Conservation (phyloP, 2,797 vertebrate species). For the Enteromius treurensis region DNA sequence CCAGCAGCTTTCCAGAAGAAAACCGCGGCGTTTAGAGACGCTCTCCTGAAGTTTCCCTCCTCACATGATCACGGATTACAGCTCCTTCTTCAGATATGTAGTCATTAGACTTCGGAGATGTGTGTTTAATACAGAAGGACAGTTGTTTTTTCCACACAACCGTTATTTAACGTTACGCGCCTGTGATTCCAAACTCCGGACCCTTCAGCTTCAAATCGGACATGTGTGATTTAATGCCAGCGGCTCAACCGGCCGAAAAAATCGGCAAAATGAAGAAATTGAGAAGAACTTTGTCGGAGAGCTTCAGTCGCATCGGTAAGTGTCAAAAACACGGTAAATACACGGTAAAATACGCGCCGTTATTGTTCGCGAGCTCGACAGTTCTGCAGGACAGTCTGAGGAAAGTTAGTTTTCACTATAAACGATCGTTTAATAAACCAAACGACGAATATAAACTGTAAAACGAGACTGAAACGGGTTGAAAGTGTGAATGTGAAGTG, state of each 20-base stretch:
- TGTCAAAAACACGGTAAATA: conserved; percentile 5
- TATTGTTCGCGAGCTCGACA: background rate
- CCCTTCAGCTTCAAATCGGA: background rate
- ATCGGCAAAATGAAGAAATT: conserved; percentile 97
- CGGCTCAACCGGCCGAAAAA: conserved; percentile 84
- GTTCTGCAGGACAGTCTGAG: background rate
- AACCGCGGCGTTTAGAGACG: conserved; percentile 9
- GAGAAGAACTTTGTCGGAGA: conserved; percentile 97
- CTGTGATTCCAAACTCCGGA: conserved; percentile 14
- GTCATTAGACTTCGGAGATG: conserved; percentile 16
- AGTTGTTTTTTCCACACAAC: conserved; percentile 61
- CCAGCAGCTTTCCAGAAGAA: conserved; percentile 66
- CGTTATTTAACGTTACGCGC: conserved; percentile 52
- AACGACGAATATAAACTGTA: too few species aligned
- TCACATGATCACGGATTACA: conserved; percentile 18
- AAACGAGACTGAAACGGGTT: background rate
- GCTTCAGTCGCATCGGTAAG: conserved; percentile 94
- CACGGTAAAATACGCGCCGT: background rate
- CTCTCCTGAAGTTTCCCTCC: conserved; percentile 6
- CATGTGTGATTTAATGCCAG: conserved; percentile 89
- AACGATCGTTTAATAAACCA: background rate
- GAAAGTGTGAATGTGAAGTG: background rate
- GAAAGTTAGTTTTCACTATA: conserved; percentile 11
- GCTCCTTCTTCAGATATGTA: conserved; percentile 47
- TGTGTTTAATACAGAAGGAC: conserved; percentile 47